Evolutionary conservation across 2,888 invertebrate species (phyloP), one percentile per base, ranked within the genome.

Genomic region (Neocrepidodera transversa): DNA sequence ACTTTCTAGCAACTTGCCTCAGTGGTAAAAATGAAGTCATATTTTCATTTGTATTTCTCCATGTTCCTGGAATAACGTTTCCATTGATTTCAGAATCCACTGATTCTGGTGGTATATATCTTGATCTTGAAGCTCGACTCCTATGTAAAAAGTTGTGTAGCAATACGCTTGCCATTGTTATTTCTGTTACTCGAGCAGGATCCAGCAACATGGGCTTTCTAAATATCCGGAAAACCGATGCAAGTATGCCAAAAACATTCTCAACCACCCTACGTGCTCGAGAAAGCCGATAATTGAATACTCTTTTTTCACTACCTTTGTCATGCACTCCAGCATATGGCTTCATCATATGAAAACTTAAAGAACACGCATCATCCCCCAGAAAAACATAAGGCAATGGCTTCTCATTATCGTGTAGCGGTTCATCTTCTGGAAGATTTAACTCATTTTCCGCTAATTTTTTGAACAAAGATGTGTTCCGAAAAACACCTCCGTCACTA

Each of bases 281-380:
- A 17, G 35, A 38, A 28, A 64, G 52, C 17, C 62, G 28, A 47
- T 69, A 64, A 54, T 71, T 71, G 45, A 67, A 71, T 49, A 68
- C 63, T 56, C 64, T 53, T 60, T 70, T 52, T 8, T 17, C 16
- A 30, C 56, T 42, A 20, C 64, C 66, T 49, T 53, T 63, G 7
- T 38, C 49, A 48, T 59, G 45, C 70, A 70, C 63, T 69, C 62
- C 10, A n/a, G n/a, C n/a, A n/a, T n/a, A n/a, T n/a, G n/a, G n/a
- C n/a, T n/a, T n/a, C n/a, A n/a, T n/a, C n/a, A 67, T 32, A 52
- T 65, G 26, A 36, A 36, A 43, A 40, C 20, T 50, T 14, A 68
- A 48, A 23, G 68, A 51, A 62, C 61, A 63, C 6, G 62, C 62
- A 20, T 47, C 49, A 49, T 62, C 62, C 10, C 18, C 62, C n/a